Percentiles rank a stretch among this genome's conserved stretches.
These are phyloP conservation scores for Lasioglossum albipes DNA, from an alignment of 1,140 invertebrate genomes.

Conservation along the genomic window DNA sequence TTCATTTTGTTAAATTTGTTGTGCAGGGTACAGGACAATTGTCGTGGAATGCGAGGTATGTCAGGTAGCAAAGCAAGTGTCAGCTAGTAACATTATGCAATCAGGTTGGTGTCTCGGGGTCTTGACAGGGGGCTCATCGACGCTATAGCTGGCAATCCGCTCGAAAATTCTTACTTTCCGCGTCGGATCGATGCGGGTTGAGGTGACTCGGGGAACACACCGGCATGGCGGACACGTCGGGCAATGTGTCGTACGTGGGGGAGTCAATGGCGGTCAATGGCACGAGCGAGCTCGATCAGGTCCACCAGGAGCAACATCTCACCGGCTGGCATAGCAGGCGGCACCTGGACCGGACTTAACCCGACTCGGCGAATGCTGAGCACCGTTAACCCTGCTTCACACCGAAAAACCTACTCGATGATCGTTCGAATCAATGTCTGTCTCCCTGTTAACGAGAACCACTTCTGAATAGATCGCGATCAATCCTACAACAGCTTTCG, in stretches of 20 bases:
- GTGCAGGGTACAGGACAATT: no score
- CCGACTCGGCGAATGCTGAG: constrained; percentile 58
- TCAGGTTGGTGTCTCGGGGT: background rate
- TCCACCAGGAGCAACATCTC: constrained; percentile 73
- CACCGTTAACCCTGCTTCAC: constrained; percentile 63
- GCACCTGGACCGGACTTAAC: constrained; percentile 69
- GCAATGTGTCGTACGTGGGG: constrained; percentile 70
- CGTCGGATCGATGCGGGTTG: constrained; percentile 16
- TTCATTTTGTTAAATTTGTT: no score
- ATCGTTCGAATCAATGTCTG: constrained; percentile 1
- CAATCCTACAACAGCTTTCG: no score
- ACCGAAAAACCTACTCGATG: constrained; percentile 40
- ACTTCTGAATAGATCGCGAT: no score
- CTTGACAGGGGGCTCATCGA: background rate
- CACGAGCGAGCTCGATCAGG: constrained; percentile 76
- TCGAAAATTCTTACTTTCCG: constrained; percentile 32
- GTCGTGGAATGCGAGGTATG: no score
- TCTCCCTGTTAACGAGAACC: no score
- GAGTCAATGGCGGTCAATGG: constrained; percentile 79
- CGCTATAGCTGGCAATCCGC: background rate
- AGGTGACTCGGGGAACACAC: constrained; percentile 37
- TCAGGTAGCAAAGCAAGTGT: background rate
- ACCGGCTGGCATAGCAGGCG: constrained; percentile 64
- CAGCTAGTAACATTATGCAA: background rate
- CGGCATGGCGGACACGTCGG: constrained; percentile 52